Percentiles rank a stretch among this genome's conserved stretches.
phyloP scores from a whole-genome alignment of 2,888 invertebrate genomes.

The Galerucella calmariensis region DNA sequence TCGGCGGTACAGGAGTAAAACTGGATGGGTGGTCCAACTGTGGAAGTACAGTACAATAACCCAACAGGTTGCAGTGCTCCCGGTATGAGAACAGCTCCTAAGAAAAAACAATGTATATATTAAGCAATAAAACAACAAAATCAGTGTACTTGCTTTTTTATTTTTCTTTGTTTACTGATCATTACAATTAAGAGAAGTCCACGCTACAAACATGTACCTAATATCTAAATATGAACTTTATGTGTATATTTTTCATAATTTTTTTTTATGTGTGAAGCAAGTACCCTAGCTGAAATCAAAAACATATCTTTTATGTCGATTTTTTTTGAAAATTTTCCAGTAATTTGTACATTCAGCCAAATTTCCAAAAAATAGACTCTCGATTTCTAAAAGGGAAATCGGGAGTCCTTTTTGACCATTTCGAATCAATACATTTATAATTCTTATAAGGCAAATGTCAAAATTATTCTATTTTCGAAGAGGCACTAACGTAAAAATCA shows the following conservation, averaged over 20 bases:
- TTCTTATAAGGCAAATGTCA: constrained; percentile 55
- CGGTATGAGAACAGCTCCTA: too few relatives aligned
- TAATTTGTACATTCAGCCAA: constrained; percentile 42
- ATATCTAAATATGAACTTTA: constrained; percentile 42
- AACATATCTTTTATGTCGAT: constrained; percentile 31
- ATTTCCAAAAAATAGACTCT: constrained; percentile 35
- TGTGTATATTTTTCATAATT: constrained; percentile 38
- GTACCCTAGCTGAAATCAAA: constrained; percentile 41
- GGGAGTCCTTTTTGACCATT: constrained; percentile 36
- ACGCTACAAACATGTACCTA: constrained; percentile 48
- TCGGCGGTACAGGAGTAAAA: too few relatives aligned
- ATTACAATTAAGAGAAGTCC: constrained; percentile 46
- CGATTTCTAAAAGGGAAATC: constrained; percentile 36
- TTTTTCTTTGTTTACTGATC: constrained; percentile 26
- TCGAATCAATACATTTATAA: constrained; percentile 37
- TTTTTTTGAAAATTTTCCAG: constrained; percentile 26
- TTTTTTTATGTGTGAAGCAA: constrained; percentile 43
- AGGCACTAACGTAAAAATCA: constrained; percentile 56
- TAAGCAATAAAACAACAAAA: constrained; percentile 26
- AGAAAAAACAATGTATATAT: background rate
- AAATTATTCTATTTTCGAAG: constrained; percentile 52
- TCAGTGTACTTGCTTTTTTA: constrained; percentile 34
- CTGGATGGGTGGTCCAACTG: too few relatives aligned
- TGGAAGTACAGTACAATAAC: too few relatives aligned
- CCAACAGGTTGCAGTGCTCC: too few relatives aligned